Evolutionary conservation across 2,113 vertebrate genomes (phyloP).

Genomic region (Euleptes europaea): DNA sequence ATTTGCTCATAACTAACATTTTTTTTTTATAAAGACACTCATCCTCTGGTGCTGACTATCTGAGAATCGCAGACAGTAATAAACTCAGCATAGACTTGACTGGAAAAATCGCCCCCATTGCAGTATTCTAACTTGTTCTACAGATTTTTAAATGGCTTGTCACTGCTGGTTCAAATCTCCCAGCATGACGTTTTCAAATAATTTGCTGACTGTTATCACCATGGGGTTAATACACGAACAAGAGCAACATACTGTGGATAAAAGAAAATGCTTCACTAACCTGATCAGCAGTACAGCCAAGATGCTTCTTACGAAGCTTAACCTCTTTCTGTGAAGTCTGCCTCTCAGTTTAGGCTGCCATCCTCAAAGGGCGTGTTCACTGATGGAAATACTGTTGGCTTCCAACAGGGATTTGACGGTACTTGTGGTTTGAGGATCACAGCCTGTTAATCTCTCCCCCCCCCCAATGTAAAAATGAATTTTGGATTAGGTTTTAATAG

Average conservation of each 20-base stretch:
- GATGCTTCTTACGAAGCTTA: constrained; percentile 17
- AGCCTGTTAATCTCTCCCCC: constrained; percentile 4
- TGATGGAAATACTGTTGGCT: background rate
- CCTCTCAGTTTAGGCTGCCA: background rate
- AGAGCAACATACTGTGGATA: constrained; percentile 20
- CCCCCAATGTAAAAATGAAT: background rate
- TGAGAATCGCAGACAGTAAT: constrained; percentile 12
- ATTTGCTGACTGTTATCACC: constrained; percentile 32
- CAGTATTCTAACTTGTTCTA: constrained; percentile 22
- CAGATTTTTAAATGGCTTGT: constrained; percentile 35
- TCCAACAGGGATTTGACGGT: background rate
- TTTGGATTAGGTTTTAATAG: constrained; percentile 3
- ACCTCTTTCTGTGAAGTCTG: constrained; percentile 18
- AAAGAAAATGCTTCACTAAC: constrained; percentile 35
- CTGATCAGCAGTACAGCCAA: constrained; percentile 14
- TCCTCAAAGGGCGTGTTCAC: background rate
- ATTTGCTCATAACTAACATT: constrained; percentile 12
- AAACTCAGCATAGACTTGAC: constrained; percentile 16
- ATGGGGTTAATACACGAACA: constrained; percentile 31
- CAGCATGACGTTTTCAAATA: constrained; percentile 30
- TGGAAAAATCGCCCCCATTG: constrained; percentile 25
- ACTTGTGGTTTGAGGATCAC: constrained; percentile 15
- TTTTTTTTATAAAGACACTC: constrained; percentile 17
- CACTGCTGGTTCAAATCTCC: constrained; percentile 29
- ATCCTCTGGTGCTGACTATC: constrained; percentile 24